Conservation (phyloP, 2,797 vertebrate genomes). For the Amphiprion clarkii region DNA sequence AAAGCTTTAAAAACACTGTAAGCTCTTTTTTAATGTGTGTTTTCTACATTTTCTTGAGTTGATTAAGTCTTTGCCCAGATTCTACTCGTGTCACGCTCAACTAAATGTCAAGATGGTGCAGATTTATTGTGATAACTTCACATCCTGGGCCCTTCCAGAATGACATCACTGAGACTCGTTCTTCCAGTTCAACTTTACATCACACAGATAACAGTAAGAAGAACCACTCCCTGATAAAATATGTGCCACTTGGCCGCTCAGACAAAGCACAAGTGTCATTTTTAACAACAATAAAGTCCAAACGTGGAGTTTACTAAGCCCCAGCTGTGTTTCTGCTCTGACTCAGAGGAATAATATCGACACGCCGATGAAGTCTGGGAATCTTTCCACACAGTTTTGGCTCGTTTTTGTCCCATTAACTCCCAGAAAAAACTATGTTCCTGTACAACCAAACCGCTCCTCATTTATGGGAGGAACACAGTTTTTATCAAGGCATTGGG, state of each 20-base stretch:
- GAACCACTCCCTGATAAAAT: too few relatives aligned
- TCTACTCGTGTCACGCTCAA: neutral
- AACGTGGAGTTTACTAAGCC: slow-evolving; percentile 27
- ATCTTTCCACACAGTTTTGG: neutral
- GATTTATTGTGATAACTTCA: slow-evolving; percentile 28
- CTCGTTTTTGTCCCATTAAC: too few relatives aligned
- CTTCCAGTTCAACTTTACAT: slow-evolving; percentile 1
- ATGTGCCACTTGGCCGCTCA: too few relatives aligned
- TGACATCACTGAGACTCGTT: slow-evolving; percentile 1
- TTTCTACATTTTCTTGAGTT: neutral
- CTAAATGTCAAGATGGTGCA: slow-evolving; percentile 6
- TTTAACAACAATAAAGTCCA: slow-evolving; percentile 14
- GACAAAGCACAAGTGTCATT: neutral
- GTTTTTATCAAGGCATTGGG: too few relatives aligned
- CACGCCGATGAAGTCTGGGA: neutral
- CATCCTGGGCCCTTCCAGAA: neutral
- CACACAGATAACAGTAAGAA: neutral
- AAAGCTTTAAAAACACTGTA: too few relatives aligned
- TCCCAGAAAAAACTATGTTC: too few relatives aligned
- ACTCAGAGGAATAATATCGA: neutral
- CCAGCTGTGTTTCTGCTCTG: slow-evolving; percentile 19
- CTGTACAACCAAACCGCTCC: too few relatives aligned
- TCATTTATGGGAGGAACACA: too few relatives aligned
- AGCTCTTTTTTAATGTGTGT: neutral
- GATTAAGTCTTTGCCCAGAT: slow-evolving; percentile 5